Percentiles rank a stretch among this genome's conserved stretches.
phyloP scores from a whole-genome alignment of 1,140 invertebrate species.

The Musca vetustissima region DNA sequence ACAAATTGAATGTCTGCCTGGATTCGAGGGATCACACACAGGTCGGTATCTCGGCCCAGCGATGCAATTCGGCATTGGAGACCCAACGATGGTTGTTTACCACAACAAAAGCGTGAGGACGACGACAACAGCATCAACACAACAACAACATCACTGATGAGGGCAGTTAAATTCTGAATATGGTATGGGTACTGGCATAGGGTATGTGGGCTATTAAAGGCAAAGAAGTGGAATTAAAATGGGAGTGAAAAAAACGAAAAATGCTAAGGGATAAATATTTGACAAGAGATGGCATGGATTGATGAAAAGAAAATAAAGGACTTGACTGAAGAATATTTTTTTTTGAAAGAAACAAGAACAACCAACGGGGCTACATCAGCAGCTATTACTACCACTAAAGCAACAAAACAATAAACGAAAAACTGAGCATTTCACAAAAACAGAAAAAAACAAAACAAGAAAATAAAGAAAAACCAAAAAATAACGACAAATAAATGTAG shows the following conservation, averaged over 20 bases:
- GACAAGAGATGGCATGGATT: neutral
- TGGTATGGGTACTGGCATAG: neutral
- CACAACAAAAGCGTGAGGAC: constrained; percentile 23
- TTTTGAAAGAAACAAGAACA: too few relatives aligned
- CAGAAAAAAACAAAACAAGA: too few relatives aligned
- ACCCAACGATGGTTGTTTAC: constrained; percentile 69
- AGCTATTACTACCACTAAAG: too few relatives aligned
- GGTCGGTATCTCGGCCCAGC: constrained; percentile 69
- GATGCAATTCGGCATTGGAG: constrained; percentile 67
- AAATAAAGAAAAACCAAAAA: too few relatives aligned
- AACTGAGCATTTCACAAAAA: too few relatives aligned
- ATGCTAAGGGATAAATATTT: neutral
- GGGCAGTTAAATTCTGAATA: constrained; percentile 18
- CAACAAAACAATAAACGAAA: too few relatives aligned
- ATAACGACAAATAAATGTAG: too few relatives aligned
- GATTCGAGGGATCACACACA: constrained; percentile 69
- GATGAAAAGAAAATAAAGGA: too few relatives aligned
- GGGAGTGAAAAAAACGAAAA: neutral
- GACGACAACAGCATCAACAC: neutral
- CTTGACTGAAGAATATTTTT: too few relatives aligned
- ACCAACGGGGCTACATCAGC: too few relatives aligned
- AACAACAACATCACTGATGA: neutral
- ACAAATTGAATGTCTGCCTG: constrained; percentile 75
- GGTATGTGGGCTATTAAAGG: neutral
- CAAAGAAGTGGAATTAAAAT: neutral